Evolutionary conservation across 2,888 invertebrate genomes (phyloP), one percentile per base, ranked within the genome.

Genomic region (Agapetus fuscipes): DNA sequence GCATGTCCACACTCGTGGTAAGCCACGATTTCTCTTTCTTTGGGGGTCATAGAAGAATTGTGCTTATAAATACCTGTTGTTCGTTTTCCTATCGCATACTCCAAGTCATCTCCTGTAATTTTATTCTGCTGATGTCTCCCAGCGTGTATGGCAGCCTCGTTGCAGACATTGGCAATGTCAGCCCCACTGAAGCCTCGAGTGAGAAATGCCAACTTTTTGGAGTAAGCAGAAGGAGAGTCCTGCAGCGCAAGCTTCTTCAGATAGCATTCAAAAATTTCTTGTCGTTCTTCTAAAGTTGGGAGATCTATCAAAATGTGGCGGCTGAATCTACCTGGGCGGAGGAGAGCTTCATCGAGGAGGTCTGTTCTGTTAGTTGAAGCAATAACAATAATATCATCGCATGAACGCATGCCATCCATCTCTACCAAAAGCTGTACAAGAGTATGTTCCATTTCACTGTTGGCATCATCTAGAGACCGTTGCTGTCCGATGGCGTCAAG

Each of bases 401-500:
- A 80, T 5, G 87, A 83, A 34, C 84, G 83, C 87, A 98, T 97
- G 33, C 96, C 98, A 62, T 98, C 98, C 95, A 98, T 93, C 70
- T 98, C 97, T 1, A 96, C 96, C 11, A 98, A 71, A 24, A 98
- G 73, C 60, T 98, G 97, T 66, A 97, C 98, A 39, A 98, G 70
- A 1, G 97, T 98, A 66, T 97, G 96, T 53, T 97, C 97, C 12
- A 87, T 78, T 64, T 96, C 96, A 0, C 88, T 87, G 4, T 71
- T 71, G 53, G 53, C 34, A 24, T 3, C 44, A 2, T 71, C 69
- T 0, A 79, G 73, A 13, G 83, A 74, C 37, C 96, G 68, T 50
- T 87, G 86, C 2, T 83, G 74, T 0, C 98, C 98, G 45, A 98
- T 89, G 0, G 98, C 96, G 62, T 98, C 98, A 55, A 98, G 93